Evolutionary conservation across 2,797 vertebrate genomes (phyloP), one percentile per base, ranked within the genome.

Genomic region (Streptopelia turtur): DNA sequence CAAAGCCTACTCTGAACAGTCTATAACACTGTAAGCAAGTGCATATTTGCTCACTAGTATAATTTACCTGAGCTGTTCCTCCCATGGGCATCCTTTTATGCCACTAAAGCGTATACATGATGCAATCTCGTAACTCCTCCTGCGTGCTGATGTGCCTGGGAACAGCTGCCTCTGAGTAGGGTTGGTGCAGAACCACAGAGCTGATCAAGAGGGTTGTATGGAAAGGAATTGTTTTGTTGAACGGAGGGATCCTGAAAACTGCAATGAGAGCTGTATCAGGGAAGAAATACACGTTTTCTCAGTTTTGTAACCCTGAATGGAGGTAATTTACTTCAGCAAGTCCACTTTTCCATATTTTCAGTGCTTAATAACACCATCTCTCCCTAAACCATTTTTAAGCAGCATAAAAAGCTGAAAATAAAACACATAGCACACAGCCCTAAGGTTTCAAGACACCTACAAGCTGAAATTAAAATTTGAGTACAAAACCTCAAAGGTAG

Each of bases 241-340:
- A 35, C 47, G 69, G 30, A 70, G 82, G 22, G 47, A 65, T 13
- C 10, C 15, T 28, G 28, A 49, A 68, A 78, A 24, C 17, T 33
- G 12, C 6, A 47, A 6, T 47, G 47, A 57, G 20, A 63, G 3
- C 4, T 70, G 15, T 41, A 7, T 16, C 10, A 17, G 28, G 16
- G 1, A 16, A 65, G 10, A 43, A 50, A 28, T 17, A 28, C 0
- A 0, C 18, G 0, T 52, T 87, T 89, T 66, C n/a, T 52, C 63
- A 16, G 1, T 56, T 89, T 80, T 25, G 3, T 55, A 2, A 1
- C 3, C 3, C 8, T 35, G 11, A 39, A 39, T 16, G 5, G n/a
- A 59, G 11, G 5, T 89, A 4, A 6, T 43, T 60, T 82, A 0
- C 56, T 65, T 66, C 33, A 53, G 39, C 1, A 57, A 2, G 13